Conservation (phyloP, 2,888 invertebrate genomes). For the Eilema caniola region DNA sequence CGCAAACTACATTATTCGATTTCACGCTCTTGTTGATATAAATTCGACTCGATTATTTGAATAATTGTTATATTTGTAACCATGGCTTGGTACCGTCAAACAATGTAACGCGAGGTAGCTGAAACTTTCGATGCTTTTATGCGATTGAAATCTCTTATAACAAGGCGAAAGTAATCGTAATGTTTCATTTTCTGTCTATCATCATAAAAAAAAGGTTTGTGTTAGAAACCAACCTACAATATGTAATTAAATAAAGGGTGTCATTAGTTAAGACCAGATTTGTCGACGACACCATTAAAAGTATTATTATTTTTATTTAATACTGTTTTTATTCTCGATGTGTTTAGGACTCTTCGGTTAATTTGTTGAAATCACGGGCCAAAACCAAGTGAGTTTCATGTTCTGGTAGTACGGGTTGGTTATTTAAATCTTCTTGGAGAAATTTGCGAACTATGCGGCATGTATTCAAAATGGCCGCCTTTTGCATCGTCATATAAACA, state of each 20-base stretch:
- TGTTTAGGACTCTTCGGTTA: too few relatives aligned
- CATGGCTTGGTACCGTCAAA: not conserved
- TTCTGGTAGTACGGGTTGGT: too few relatives aligned
- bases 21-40: conserved; percentile 35
- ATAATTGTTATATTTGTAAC: conserved; percentile 12
- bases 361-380: too few relatives aligned
- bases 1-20: conserved; percentile 35
- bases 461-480: too few relatives aligned
- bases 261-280: not conserved
- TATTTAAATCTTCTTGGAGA: too few relatives aligned
- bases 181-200: not conserved
- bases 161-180: not conserved
- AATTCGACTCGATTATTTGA: conserved; percentile 13
- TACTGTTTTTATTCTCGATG: too few relatives aligned
- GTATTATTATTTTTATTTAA: too few relatives aligned
- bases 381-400: too few relatives aligned
- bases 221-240: not conserved
- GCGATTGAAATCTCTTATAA: not conserved
- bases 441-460: too few relatives aligned
- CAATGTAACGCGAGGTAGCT: not conserved
- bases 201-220: too few relatives aligned
- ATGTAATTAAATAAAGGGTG: not conserved
- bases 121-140: conserved; percentile 6
- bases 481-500: too few relatives aligned
- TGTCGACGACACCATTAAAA: too few relatives aligned